A percentile compares a stretch with the other conserved stretches of the same genome.
Evolutionary conservation across 2,797 vertebrate genomes (phyloP).

Genomic region (Heliangelus exortis): DNA sequence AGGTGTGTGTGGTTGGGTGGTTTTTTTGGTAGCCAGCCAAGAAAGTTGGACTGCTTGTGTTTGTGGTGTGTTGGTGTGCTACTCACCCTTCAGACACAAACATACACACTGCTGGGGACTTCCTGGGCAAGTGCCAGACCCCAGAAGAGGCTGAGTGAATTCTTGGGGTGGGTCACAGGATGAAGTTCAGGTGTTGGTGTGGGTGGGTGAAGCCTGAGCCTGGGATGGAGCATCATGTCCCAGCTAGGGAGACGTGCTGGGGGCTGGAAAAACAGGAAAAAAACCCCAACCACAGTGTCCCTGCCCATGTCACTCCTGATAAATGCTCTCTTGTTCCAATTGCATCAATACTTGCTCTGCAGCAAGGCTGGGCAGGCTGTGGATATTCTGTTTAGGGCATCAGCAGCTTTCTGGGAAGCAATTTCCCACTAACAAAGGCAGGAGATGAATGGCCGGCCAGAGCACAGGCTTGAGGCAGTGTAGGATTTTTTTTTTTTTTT

Average conservation of each 20-base stretch:
- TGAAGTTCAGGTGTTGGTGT: not conserved
- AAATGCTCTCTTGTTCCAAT: conserved; percentile 9
- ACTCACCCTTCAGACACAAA: not conserved
- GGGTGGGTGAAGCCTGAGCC: not conserved
- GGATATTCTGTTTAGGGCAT: not conserved
- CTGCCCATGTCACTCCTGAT: not conserved
- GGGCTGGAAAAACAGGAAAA: not conserved
- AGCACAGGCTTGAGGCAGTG: not conserved
- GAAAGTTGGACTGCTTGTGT: not conserved
- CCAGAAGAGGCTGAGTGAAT: not conserved
- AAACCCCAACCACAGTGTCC: not conserved
- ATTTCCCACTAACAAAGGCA: conserved; percentile 8
- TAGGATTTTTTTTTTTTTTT: not conserved
- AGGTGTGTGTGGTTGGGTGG: not conserved
- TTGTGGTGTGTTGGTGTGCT: rapidly evolving
- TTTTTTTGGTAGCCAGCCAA: not conserved
- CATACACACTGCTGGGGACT: not conserved
- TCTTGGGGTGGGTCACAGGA: rapidly evolving
- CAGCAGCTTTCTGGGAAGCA: conserved; percentile 7
- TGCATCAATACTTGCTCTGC: not conserved
- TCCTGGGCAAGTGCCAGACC: not conserved
- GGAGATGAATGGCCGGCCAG: conserved; percentile 20
- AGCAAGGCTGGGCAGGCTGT: not conserved
- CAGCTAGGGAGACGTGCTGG: not conserved
- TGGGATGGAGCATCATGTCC: not conserved